These are phyloP conservation scores for Darevskia nairensis DNA, from an alignment of 2,797 vertebrate genomes.

Conservation along the genomic window DNA sequence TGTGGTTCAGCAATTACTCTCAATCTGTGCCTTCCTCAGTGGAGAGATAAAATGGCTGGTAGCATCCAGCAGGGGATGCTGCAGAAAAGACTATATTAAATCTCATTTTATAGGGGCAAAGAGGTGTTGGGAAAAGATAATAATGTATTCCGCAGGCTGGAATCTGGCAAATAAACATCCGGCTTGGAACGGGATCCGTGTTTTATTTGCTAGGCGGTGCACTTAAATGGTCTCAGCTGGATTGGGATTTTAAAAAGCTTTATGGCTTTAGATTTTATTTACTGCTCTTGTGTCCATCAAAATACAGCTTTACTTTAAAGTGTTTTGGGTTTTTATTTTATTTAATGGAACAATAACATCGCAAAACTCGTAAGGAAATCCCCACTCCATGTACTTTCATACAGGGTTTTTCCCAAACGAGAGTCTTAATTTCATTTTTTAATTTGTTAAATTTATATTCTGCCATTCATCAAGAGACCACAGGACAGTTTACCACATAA, in stretches of 20 bases:
- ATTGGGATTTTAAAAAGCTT: slow-evolving; percentile 6
- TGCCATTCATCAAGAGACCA: no score
- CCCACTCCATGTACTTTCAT: neutral
- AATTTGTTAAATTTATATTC: no score
- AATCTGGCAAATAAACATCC: slow-evolving; percentile 2
- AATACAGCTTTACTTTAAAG: slow-evolving; percentile 12
- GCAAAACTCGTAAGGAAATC: neutral
- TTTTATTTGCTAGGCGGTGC: neutral
- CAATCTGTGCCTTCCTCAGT: neutral
- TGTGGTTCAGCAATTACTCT: neutral
- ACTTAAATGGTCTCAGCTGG: slow-evolving; percentile 20
- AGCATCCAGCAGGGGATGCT: neutral
- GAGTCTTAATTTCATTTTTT: neutral
- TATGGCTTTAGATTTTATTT: slow-evolving; percentile 26
- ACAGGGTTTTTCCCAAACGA: neutral
- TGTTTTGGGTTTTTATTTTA: neutral
- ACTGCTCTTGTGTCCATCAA: slow-evolving; percentile 15
- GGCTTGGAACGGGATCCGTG: neutral
- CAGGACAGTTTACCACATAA: no score
- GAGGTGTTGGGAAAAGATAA: fast-evolving
- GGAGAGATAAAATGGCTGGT: fast-evolving
- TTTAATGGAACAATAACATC: neutral
- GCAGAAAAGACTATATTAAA: neutral
- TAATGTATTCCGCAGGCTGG: slow-evolving; percentile 14
- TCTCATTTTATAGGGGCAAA: slow-evolving; percentile 4